phyloP scores from a whole-genome alignment of 2,113 vertebrate genomes.

The Pachyramphus minor region DNA sequence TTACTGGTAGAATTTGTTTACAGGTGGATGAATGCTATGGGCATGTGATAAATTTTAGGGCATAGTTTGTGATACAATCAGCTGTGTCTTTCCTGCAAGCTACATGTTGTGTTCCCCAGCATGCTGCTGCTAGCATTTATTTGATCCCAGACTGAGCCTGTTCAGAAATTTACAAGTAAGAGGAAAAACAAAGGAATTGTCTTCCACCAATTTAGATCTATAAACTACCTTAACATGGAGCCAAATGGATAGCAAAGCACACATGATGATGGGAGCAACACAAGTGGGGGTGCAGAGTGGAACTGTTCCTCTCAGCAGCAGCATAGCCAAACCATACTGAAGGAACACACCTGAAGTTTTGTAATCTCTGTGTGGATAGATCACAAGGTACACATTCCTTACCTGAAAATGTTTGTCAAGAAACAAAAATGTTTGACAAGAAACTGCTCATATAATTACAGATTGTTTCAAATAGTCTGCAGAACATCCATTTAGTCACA shows the following conservation, averaged over 20 bases:
- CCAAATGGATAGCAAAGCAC: background rate
- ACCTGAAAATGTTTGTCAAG: background rate
- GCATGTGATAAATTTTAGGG: background rate
- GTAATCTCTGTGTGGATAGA: background rate
- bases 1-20: background rate
- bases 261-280: background rate
- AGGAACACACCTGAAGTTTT: background rate
- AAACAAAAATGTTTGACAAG: background rate
- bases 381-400: background rate
- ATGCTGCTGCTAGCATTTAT: background rate
- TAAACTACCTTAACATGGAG: background rate
- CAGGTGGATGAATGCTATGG: background rate
- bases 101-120: background rate
- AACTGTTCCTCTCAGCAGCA: background rate
- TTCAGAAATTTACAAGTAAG: background rate
- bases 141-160: background rate
- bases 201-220: background rate
- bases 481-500: background rate
- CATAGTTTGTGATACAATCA: background rate
- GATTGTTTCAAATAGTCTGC: background rate
- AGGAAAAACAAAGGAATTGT: background rate
- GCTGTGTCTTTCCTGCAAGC: background rate
- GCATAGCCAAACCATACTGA: background rate
- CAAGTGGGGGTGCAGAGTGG: background rate
- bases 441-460: background rate